phyloP scores from a whole-genome alignment of 2,113 vertebrate genomes.

The Microtus montanus region DNA sequence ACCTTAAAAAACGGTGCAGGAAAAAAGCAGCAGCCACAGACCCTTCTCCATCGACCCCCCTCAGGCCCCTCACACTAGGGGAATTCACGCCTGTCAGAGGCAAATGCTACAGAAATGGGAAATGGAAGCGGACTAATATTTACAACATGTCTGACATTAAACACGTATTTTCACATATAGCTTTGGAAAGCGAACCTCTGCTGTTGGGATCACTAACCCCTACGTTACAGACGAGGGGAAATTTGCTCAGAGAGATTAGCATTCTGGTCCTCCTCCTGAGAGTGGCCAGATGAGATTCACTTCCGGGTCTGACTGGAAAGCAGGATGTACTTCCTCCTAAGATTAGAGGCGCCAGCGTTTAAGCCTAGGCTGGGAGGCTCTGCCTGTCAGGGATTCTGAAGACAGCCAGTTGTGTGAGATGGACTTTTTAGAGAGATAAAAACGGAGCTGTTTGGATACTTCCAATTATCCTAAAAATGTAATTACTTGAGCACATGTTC shows the following conservation, averaged over 20 bases:
- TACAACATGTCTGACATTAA: background rate
- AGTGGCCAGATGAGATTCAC: background rate
- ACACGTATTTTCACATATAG: background rate
- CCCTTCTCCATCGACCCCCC: background rate
- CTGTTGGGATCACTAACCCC: background rate
- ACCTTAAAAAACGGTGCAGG: slow-evolving; percentile 23
- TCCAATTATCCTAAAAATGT: slow-evolving; percentile 35
- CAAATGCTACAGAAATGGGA: background rate
- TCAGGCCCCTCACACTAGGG: background rate
- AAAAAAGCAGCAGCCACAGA: background rate
- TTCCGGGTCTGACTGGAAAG: background rate
- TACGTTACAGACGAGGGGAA: background rate
- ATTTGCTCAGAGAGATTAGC: background rate
- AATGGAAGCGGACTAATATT: background rate
- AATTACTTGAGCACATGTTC: background rate
- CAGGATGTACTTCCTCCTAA: background rate
- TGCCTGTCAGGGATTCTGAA: background rate
- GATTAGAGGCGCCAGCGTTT: background rate
- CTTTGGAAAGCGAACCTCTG: background rate
- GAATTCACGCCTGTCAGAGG: background rate
- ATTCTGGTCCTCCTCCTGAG: background rate
- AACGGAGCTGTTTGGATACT: background rate
- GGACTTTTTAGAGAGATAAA: background rate
- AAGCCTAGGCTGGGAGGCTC: background rate
- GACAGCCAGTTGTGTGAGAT: background rate